phyloP scores from a whole-genome alignment of 1,140 invertebrate species.

The Sitobion miscanthi region DNA sequence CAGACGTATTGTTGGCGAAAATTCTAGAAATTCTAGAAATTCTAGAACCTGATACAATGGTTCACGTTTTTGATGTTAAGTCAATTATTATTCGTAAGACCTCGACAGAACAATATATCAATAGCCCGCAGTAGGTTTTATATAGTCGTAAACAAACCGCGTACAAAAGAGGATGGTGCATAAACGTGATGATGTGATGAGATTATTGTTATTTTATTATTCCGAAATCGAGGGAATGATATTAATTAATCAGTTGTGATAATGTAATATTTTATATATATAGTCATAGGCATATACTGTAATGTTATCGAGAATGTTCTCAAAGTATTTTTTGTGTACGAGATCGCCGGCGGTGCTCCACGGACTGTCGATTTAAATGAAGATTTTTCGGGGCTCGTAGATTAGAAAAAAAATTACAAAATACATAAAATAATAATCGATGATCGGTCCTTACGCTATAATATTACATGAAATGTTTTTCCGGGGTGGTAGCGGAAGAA shows the following conservation, averaged over 20 bases:
- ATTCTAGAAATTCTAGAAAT: neutral
- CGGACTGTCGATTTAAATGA: neutral
- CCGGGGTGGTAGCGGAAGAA: no score
- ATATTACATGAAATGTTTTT: neutral
- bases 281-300: no score
- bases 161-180: neutral
- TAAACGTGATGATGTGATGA: neutral
- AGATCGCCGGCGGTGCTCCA: neutral
- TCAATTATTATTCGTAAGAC: neutral
- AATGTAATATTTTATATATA: no score
- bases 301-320: neutral
- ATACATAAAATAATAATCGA: neutral
- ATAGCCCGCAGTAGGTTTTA: neutral
- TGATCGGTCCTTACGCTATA: neutral
- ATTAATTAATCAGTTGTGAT: neutral
- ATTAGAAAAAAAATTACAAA: neutral
- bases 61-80: neutral
- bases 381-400: neutral
- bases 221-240: neutral
- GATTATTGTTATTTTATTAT: neutral
- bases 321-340: neutral
- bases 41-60: neutral
- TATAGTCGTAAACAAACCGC: neutral
- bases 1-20: neutral
- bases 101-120: neutral